phyloP scores from a whole-genome alignment of 2,113 vertebrate genomes.

The Empidonax traillii region DNA sequence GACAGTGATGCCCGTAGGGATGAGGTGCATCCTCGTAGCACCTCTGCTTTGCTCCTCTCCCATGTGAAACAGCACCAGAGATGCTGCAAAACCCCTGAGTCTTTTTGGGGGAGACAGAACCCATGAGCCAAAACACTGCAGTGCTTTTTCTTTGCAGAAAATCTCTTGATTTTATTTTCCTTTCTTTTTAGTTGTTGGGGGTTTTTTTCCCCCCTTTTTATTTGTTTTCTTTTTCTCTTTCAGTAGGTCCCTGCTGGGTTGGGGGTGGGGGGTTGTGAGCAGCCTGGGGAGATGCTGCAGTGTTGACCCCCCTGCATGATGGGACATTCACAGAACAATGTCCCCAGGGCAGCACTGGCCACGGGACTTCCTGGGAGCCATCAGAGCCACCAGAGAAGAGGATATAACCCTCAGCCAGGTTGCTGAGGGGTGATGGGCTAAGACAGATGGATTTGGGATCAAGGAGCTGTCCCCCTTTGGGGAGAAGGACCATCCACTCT shows the following conservation, averaged over 20 bases:
- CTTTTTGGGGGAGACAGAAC: background rate
- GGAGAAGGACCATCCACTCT: background rate
- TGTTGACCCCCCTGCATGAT: accelerated
- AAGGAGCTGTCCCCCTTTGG: too few species aligned
- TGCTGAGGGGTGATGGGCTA: background rate
- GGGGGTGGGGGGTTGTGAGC: accelerated
- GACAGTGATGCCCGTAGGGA: background rate
- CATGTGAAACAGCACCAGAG: background rate
- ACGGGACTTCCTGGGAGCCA: background rate
- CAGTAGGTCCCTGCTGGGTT: background rate
- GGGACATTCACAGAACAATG: too few species aligned
- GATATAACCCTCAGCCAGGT: background rate
- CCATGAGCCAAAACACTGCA: accelerated
- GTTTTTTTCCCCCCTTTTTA: accelerated
- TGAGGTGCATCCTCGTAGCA: background rate
- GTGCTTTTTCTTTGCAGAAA: background rate
- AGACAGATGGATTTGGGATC: accelerated
- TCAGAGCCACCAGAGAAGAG: background rate
- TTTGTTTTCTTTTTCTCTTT: background rate
- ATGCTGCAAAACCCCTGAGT: background rate
- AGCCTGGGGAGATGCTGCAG: background rate
- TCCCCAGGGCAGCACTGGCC: accelerated
- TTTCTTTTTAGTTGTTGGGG: background rate
- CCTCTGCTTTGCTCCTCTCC: background rate
- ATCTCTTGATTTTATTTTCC: too few species aligned